Evolutionary conservation across 2,113 vertebrate species (phyloP).

Genomic region (Corapipo altera): DNA sequence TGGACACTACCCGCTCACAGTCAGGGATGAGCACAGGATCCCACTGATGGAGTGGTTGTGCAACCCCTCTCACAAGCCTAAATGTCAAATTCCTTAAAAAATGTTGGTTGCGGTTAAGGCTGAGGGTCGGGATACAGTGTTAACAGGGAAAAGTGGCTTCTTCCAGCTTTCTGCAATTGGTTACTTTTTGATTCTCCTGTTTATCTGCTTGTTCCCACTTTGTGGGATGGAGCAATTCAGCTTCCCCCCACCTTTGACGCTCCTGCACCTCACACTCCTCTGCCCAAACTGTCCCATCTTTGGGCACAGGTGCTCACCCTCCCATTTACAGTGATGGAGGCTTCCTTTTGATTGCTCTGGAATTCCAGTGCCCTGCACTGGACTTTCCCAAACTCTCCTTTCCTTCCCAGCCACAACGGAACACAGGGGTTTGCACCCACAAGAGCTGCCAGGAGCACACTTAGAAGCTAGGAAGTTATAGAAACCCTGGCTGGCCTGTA

Average conservation of each 20-base stretch:
- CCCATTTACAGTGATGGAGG: not conserved
- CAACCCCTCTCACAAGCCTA: not conserved
- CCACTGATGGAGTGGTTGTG: not conserved
- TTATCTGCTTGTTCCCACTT: not conserved
- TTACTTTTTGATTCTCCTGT: rapidly evolving
- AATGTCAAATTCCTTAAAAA: not conserved
- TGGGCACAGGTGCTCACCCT: rapidly evolving
- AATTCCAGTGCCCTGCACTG: not conserved
- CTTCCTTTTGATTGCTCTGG: not conserved
- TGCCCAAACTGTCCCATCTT: rapidly evolving
- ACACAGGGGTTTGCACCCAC: rapidly evolving
- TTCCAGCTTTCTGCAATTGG: not conserved
- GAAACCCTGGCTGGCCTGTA: not conserved
- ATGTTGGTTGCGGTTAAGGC: rapidly evolving
- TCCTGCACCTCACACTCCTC: not conserved
- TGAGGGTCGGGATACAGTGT: not conserved
- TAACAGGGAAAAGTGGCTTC: not conserved
- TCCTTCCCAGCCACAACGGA: not conserved
- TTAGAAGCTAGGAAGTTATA: not conserved
- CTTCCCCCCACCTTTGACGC: not conserved
- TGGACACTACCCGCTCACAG: rapidly evolving
- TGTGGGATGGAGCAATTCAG: not conserved
- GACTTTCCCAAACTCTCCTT: too few species aligned
- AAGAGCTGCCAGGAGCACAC: not conserved
- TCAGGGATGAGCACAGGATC: rapidly evolving